Percentiles rank a stretch among this genome's conserved stretches.
phyloP scores from a whole-genome alignment of 2,888 invertebrate species.

The Dromius quadrimaculatus region DNA sequence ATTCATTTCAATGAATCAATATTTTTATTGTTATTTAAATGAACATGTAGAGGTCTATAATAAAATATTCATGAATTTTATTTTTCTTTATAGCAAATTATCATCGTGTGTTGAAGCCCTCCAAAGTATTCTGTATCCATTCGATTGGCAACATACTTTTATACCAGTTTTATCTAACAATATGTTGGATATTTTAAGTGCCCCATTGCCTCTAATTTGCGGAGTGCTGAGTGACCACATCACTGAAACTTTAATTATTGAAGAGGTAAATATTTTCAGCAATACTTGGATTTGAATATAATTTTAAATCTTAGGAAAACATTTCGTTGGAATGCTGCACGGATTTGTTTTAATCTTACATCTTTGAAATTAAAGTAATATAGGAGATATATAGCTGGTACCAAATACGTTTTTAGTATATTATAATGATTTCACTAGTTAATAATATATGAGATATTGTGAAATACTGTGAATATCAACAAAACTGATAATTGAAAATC shows the following conservation, averaged over 20 bases:
- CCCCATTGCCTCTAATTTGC: conserved; percentile 83
- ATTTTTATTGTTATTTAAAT: neutral
- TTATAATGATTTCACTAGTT: too few species aligned
- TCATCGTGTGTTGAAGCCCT: conserved; percentile 83
- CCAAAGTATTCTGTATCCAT: conserved; percentile 81
- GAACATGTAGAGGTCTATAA: neutral
- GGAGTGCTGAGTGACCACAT: conserved; percentile 73
- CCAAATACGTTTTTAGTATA: too few species aligned
- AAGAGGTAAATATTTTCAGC: conserved; percentile 71
- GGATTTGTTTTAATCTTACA: too few species aligned
- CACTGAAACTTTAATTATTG: conserved; percentile 66
- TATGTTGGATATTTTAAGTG: conserved; percentile 76
- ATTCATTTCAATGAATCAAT: too few species aligned
- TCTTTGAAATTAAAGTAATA: too few species aligned
- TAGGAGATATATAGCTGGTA: too few species aligned
- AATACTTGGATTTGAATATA: too few species aligned
- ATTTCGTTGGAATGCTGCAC: too few species aligned
- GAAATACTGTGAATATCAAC: too few species aligned
- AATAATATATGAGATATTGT: too few species aligned
- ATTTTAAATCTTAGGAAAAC: too few species aligned
- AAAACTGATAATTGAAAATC: too few species aligned
- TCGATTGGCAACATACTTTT: conserved; percentile 87
- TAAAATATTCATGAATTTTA: conserved; percentile 15
- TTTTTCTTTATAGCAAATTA: conserved; percentile 70
- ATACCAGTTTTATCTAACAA: conserved; percentile 81